Evolutionary conservation across 2,113 vertebrate species (phyloP).

Genomic region (Zingel zingel): DNA sequence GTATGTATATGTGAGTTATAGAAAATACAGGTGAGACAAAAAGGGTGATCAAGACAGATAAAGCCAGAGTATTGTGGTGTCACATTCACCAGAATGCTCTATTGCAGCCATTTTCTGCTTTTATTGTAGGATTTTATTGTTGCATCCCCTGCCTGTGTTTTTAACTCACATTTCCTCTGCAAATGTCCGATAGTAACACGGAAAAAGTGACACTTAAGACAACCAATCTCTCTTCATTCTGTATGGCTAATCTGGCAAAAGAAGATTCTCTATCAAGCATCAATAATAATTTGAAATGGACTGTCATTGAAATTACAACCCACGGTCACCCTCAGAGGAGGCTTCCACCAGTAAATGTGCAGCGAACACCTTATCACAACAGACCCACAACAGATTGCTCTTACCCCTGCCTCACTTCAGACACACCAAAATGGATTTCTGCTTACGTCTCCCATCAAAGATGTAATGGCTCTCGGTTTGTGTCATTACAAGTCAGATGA

Average conservation of each 20-base stretch:
- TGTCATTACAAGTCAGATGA: slow-evolving; percentile 76
- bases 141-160: slow-evolving; percentile 26
- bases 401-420: slow-evolving; percentile 41
- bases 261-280: not conserved
- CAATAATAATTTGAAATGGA: slow-evolving; percentile 46
- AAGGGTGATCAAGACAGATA: not conserved
- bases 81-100: not conserved
- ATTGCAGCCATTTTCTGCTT: slow-evolving; percentile 68
- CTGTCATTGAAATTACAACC: slow-evolving; percentile 37
- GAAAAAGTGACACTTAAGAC: slow-evolving; percentile 17
- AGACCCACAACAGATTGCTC: slow-evolving; percentile 55
- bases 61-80: not conserved
- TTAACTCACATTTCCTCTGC: slow-evolving; percentile 26
- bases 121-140: slow-evolving; percentile 16
- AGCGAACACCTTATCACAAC: slow-evolving; percentile 63
- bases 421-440: slow-evolving; percentile 72
- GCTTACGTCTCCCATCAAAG: slow-evolving; percentile 71
- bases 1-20: not conserved
- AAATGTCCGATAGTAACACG: slow-evolving; percentile 9
- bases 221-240: slow-evolving; percentile 26
- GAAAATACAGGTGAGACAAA: slow-evolving; percentile 3
- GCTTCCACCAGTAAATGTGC: slow-evolving; percentile 48
- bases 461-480: slow-evolving; percentile 69
- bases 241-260: slow-evolving; percentile 20
- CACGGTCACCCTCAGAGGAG: slow-evolving; percentile 15